Evolutionary conservation across 2,113 vertebrate genomes (phyloP), one percentile per base, ranked within the genome.

Genomic region (Miniopterus natalensis): DNA sequence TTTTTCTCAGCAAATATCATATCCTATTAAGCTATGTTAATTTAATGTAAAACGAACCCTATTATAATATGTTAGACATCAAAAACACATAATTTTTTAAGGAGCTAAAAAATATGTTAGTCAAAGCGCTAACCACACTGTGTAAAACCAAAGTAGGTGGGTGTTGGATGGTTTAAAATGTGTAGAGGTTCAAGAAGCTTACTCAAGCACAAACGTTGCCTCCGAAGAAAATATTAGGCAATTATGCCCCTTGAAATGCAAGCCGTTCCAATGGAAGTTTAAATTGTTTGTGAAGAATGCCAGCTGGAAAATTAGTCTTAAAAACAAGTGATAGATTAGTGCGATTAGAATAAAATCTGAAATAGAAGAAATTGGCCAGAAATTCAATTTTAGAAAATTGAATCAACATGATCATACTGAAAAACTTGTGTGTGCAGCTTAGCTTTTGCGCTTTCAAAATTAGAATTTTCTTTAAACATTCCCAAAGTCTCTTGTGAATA

Each of bases 11-110:
- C 49, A 95, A 85, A 85, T 85, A 92, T 45, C 78, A 78, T 88
- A 85, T 84, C 20, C 40, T 61, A 42, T 93, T 94, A 96, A 96
- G 84, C 40, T 93, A 92, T 15, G 84, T 68, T 25, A 84, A 89
- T 83, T 97, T 96, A 95, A 81, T 95, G 59, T 78, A 79, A 96
- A 97, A 97, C 70, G 12, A 95, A 89, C 8, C 55, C 10, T 14
- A 81, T 93, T 73, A 94, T 89, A 92, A 84, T 55, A 57, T 74
- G 68, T 94, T 78, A 95, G 71, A 86, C 27, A 89, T 88, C 13
- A 93, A 90, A 97, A 21, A 87, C 78, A 42, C 9, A 83, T 77
- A 89, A 45, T 78, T 74, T 87, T 75, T 83, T 77, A 59, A 97
- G 94, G 86, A 71, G 25, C 21, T 84, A 96, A 68, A 92, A 94